Evolutionary conservation across 2,888 invertebrate species (phyloP).

Genomic region (Abrostola triplasia): DNA sequence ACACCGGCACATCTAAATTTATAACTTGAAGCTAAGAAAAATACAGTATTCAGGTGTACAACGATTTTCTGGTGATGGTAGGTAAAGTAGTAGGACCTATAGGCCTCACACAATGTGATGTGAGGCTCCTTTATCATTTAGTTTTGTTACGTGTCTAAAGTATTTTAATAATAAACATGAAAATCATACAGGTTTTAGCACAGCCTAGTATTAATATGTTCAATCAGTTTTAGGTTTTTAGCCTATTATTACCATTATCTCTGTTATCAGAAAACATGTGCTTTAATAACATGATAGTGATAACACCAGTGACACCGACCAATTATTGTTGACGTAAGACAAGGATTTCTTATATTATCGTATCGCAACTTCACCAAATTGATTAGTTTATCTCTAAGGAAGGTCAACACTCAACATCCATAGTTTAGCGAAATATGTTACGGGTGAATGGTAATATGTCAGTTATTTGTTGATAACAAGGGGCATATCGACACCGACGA

Average conservation of each 20-base stretch:
- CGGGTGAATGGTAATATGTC: conserved; percentile 8
- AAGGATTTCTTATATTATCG: conserved; percentile 9
- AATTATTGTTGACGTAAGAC: conserved; percentile 29
- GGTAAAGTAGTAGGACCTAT: no score
- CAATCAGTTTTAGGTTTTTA: conserved; percentile 3
- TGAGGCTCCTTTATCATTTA: no score
- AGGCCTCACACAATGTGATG: no score
- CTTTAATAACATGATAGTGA: conserved; percentile 46
- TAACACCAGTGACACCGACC: conserved; percentile 44
- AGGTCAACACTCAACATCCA: conserved; percentile 37
- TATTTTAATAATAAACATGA: no score
- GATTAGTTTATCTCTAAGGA: conserved; percentile 39
- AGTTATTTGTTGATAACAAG: background rate
- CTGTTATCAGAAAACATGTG: conserved; percentile 29
- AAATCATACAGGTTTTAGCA: no score
- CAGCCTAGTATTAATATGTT: no score
- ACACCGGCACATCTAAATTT: no score
- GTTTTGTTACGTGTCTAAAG: no score
- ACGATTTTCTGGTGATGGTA: no score
- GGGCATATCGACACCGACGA: no score
- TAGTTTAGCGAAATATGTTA: conserved; percentile 13
- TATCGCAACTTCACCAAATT: conserved; percentile 27
- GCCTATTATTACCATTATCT: conserved; percentile 14
- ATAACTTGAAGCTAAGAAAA: no score
- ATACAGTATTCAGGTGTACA: no score